A percentile compares a stretch with the other conserved stretches of the same genome.
phyloP scores from a whole-genome alignment of 2,888 invertebrate genomes.

The Antheraea yamamai region DNA sequence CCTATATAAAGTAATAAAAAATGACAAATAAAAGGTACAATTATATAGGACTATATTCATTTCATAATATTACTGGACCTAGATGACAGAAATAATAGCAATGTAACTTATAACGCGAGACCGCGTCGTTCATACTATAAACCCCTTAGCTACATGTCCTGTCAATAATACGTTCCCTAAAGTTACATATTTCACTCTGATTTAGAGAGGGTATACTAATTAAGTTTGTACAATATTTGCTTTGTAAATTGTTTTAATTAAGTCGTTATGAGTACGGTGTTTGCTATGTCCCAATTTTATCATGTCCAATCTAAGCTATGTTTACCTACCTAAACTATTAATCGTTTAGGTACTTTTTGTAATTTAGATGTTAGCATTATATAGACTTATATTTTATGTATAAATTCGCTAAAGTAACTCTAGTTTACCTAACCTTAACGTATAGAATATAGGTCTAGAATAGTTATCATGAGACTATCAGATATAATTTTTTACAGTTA shows the following conservation, averaged over 20 bases:
- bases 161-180: slow-evolving; percentile 74
- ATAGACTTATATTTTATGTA: too few species aligned
- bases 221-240: slow-evolving; percentile 76
- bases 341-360: not conserved
- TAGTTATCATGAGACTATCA: too few species aligned
- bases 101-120: not conserved
- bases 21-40: too few species aligned
- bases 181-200: slow-evolving; percentile 65
- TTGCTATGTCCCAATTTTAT: slow-evolving; percentile 56
- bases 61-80: too few species aligned
- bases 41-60: too few species aligned
- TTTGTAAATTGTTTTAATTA: slow-evolving; percentile 73
- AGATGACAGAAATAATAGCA: not conserved
- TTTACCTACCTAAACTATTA: slow-evolving; percentile 1
- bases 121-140: slow-evolving; percentile 52
- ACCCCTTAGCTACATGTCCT: slow-evolving; percentile 72
- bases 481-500: not conserved
- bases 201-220: slow-evolving; percentile 64
- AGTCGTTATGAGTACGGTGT: slow-evolving; percentile 67
- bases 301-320: slow-evolving; percentile 32
- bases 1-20: too few species aligned
- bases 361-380: not conserved
- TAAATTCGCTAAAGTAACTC: too few species aligned
- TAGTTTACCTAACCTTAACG: too few species aligned
- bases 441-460: too few species aligned